phyloP scores from a whole-genome alignment of 2,888 invertebrate genomes.

The Troilus luridus region DNA sequence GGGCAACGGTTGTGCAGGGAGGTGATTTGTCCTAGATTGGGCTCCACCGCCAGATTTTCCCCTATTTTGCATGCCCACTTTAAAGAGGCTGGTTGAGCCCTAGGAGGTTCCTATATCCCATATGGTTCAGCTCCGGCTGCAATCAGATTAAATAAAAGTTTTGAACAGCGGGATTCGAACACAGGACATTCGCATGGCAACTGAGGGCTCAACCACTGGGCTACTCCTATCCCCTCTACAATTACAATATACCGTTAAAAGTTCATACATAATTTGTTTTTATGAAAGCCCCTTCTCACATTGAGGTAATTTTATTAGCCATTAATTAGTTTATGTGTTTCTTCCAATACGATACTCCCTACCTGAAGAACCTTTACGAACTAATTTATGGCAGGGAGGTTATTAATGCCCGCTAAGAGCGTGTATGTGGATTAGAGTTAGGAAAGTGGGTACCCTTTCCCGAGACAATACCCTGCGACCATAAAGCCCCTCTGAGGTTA shows the following conservation, averaged over 20 bases:
- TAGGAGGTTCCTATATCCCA: no score
- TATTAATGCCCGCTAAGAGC: neutral
- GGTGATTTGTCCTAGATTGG: no score
- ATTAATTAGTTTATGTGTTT: slow-evolving; percentile 21
- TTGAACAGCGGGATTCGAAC: no score
- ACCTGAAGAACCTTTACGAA: neutral
- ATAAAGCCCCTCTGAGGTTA: neutral
- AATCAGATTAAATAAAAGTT: no score
- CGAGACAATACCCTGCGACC: neutral
- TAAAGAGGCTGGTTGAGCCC: no score
- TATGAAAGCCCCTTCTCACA: neutral
- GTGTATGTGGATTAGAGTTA: slow-evolving; percentile 11
- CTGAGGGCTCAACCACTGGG: no score
- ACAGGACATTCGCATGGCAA: no score
- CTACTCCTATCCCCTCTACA: no score
- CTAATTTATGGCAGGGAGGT: neutral
- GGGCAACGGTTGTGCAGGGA: no score
- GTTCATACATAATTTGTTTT: neutral
- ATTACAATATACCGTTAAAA: neutral
- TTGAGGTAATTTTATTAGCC: neutral
- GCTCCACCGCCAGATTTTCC: no score
- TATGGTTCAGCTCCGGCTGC: no score
- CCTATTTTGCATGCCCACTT: no score
- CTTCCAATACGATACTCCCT: neutral
- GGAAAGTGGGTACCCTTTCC: neutral